Percentiles rank a stretch among this genome's conserved stretches.
Conservation (phyloP, 1,140 invertebrate species). For the Orussus abietinus region DNA sequence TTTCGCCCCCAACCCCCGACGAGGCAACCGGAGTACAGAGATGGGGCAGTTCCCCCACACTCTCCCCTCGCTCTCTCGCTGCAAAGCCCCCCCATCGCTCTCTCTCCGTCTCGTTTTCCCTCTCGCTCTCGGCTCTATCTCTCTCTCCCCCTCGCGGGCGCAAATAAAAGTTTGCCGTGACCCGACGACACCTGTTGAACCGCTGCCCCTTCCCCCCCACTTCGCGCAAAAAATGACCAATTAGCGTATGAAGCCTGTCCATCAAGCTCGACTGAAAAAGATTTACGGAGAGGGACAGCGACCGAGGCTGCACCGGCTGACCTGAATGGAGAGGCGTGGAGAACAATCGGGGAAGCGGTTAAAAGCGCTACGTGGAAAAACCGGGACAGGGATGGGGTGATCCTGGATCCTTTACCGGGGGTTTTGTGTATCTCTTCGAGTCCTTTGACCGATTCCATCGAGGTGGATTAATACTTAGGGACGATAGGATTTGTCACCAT, state of each 20-base stretch:
- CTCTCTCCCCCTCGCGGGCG: constrained; percentile 29
- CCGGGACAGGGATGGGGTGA: no score
- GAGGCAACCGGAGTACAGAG: no score
- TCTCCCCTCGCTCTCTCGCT: constrained; percentile 19
- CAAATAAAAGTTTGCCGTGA: constrained; percentile 53
- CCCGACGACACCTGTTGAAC: constrained; percentile 52
- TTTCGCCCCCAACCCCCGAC: constrained; percentile 27
- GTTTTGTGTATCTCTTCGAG: no score
- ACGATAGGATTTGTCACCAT: no score
- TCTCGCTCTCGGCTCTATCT: constrained; percentile 6
- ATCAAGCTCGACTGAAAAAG: constrained; percentile 35
- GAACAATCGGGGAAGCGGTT: no score
- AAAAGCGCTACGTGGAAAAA: no score
- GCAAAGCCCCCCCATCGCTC: constrained; percentile 15
- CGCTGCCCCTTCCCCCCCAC: constrained; percentile 26
- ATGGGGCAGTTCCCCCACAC: constrained; percentile 16
- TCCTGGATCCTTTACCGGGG: no score
- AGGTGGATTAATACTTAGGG: no score
- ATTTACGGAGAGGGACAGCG: constrained; percentile 30
- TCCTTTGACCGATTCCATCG: no score
- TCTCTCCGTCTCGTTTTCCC: constrained; percentile 18
- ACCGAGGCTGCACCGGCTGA: constrained; percentile 6
- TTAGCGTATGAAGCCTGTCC: constrained; percentile 50
- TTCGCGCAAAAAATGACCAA: constrained; percentile 36
- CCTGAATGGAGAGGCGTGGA: no score